A percentile compares a stretch with the other conserved stretches of the same genome.
Conservation (phyloP, 2,888 invertebrate genomes). For the Trachelus stipa region DNA sequence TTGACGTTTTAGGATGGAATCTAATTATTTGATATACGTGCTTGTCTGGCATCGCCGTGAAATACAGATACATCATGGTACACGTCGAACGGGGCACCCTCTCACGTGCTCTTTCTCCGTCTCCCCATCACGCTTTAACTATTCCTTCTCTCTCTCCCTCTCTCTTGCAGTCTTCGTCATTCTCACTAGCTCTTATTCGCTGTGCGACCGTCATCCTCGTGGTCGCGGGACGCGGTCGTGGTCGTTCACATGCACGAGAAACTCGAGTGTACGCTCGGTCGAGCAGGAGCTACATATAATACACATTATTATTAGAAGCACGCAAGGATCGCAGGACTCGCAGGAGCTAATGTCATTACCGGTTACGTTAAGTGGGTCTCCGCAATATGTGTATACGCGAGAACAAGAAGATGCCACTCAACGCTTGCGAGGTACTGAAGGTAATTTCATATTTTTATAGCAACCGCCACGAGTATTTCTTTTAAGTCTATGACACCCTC, state of each 20-base stretch:
- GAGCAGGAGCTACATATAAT: background rate
- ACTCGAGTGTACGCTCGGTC: constrained; percentile 1
- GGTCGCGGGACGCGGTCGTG: constrained; percentile 1
- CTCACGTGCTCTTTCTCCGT: constrained; percentile 14
- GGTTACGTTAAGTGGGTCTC: constrained; percentile 3
- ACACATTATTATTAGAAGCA: constrained; percentile 7
- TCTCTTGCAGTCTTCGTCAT: too few relatives aligned
- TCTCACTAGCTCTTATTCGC: too few relatives aligned
- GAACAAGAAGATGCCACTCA: background rate
- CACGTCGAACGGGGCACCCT: constrained; percentile 2
- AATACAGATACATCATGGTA: constrained; percentile 45
- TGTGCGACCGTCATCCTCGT: background rate
- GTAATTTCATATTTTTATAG: background rate
- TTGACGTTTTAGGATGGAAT: constrained; percentile 64
- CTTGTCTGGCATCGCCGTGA: constrained; percentile 41
- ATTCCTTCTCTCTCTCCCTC: background rate
- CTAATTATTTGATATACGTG: constrained; percentile 63
- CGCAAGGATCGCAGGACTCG: constrained; percentile 6
- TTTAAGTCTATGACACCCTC: background rate
- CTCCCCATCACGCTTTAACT: constrained; percentile 1
- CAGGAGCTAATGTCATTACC: constrained; percentile 1
- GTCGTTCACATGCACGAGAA: background rate
- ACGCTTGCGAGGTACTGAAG: background rate
- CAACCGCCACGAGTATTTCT: background rate
- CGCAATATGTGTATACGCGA: constrained; percentile 1